Percentiles rank a stretch among this genome's conserved stretches.
These are phyloP conservation scores for Endotricha flammealis DNA, from an alignment of 2,888 invertebrate genomes.

Conservation along the genomic window DNA sequence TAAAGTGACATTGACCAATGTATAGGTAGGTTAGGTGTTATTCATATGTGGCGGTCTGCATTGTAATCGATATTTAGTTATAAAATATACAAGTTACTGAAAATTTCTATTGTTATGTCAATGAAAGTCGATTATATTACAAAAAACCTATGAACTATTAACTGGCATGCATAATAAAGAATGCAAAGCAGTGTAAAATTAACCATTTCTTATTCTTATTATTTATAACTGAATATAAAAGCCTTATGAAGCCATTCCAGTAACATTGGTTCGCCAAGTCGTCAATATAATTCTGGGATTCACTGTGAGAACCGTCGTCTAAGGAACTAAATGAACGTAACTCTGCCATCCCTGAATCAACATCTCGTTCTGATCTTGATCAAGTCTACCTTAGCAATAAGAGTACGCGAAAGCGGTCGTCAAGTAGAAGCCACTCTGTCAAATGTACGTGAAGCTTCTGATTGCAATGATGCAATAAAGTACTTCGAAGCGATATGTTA, in stretches of 20 bases:
- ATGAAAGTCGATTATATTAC: constrained; percentile 43
- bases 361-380: constrained; percentile 37
- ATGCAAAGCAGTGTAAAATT: constrained; percentile 73
- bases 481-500: constrained; percentile 64
- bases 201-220: constrained; percentile 40
- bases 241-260: constrained; percentile 75
- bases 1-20: no score
- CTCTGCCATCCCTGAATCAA: constrained; percentile 44
- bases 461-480: constrained; percentile 57
- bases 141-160: constrained; percentile 65
- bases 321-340: constrained; percentile 61
- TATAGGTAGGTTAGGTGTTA: no score
- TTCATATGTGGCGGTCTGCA: no score
- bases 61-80: no score
- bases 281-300: constrained; percentile 51
- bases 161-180: constrained; percentile 74
- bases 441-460: constrained; percentile 65
- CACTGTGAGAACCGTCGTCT: constrained; percentile 60
- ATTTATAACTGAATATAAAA: constrained; percentile 59
- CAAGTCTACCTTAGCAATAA: constrained; percentile 59
- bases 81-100: background rate
- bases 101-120: constrained; percentile 3
- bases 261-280: constrained; percentile 52
- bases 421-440: constrained; percentile 63
- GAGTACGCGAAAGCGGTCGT: constrained; percentile 65